phyloP scores from a whole-genome alignment of 2,797 vertebrate species.

The Gambusia yucatana region DNA sequence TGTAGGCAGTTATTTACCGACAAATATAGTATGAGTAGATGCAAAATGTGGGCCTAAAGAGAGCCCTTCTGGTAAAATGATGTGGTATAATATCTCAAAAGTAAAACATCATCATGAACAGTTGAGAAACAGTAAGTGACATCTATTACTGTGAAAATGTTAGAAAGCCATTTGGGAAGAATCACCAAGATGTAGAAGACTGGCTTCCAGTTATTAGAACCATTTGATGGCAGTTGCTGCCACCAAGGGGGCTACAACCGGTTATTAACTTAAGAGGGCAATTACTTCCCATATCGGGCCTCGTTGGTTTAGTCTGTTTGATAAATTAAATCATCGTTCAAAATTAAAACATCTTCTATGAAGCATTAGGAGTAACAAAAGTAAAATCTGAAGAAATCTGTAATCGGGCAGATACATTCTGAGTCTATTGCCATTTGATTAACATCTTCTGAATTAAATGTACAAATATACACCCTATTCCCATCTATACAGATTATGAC shows the following conservation, averaged over 20 bases:
- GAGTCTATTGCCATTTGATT: not conserved
- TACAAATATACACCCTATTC: not conserved
- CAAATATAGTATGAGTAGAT: not conserved
- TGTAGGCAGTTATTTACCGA: not conserved
- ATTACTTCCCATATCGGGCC: not conserved
- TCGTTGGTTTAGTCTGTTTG: not conserved
- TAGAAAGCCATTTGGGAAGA: not conserved
- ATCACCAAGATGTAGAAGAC: not conserved
- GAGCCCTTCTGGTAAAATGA: not conserved
- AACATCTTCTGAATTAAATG: not conserved
- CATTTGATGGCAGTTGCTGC: not conserved
- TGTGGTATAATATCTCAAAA: not conserved
- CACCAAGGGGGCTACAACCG: not conserved
- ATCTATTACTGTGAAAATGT: not conserved
- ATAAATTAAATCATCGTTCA: not conserved
- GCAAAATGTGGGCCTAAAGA: not conserved
- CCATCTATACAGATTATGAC: not conserved
- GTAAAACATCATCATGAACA: not conserved
- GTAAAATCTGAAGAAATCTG: not conserved
- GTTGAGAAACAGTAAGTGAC: not conserved
- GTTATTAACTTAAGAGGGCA: not conserved
- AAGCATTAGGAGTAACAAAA: not conserved
- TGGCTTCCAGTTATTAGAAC: not conserved
- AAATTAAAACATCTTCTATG: not conserved
- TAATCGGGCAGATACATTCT: not conserved